A percentile compares a stretch with the other conserved stretches of the same genome.
These are phyloP conservation scores for Pollachius pollachius DNA, from an alignment of 2,113 vertebrate species.

Conservation along the genomic window DNA sequence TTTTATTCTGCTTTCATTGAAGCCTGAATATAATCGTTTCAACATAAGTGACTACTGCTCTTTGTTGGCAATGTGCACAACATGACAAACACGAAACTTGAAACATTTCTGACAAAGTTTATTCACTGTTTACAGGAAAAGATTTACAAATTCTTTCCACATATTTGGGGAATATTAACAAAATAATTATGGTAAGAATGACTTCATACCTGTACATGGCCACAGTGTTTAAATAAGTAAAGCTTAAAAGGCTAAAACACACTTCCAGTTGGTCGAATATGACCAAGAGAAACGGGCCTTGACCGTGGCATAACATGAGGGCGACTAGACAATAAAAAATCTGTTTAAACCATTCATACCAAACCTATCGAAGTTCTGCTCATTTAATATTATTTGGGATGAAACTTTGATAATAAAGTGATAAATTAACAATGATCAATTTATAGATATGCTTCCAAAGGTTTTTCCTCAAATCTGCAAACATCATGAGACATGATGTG, in stretches of 20 bases:
- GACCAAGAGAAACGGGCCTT: slow-evolving; percentile 20
- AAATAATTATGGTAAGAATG: slow-evolving; percentile 13
- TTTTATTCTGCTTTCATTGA: too few relatives aligned
- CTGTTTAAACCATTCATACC: not conserved
- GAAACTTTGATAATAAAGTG: slow-evolving; percentile 42
- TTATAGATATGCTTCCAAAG: slow-evolving; percentile 12
- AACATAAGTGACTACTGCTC: too few relatives aligned
- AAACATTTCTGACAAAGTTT: slow-evolving; percentile 26
- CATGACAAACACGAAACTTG: too few relatives aligned
- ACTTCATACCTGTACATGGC: slow-evolving; percentile 16
- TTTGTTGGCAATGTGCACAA: too few relatives aligned
- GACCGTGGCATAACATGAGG: slow-evolving; percentile 6
- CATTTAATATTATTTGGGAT: slow-evolving; percentile 19
- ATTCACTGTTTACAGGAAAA: slow-evolving; percentile 47
- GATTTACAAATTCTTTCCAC: slow-evolving; percentile 24
- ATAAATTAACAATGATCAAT: slow-evolving; percentile 1
- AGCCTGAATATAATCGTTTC: too few relatives aligned
- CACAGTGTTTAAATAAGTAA: slow-evolving; percentile 61
- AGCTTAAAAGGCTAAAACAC: too few relatives aligned
- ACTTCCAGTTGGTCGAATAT: slow-evolving; percentile 19
- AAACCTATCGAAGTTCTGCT: slow-evolving; percentile 7
- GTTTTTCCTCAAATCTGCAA: slow-evolving; percentile 28
- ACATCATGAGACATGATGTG: slow-evolving; percentile 40
- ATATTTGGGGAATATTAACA: slow-evolving; percentile 25
- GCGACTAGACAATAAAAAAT: slow-evolving; percentile 10